A percentile compares a stretch with the other conserved stretches of the same genome.
Conservation (phyloP, 2,113 vertebrate genomes). For the Ancistrus triradiatus region DNA sequence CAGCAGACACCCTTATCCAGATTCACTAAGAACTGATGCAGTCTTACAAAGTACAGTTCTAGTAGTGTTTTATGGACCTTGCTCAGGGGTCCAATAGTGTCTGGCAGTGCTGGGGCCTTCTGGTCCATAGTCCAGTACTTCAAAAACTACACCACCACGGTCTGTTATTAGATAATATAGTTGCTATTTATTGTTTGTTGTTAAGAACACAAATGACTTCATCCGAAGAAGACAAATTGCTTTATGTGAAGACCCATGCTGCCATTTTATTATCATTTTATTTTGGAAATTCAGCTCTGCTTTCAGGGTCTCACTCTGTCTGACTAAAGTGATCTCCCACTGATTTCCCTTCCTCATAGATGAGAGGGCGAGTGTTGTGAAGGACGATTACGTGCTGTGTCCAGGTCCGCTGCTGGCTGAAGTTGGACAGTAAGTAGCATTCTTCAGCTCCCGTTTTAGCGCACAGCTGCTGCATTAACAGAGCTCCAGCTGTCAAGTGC, state of each 20-base stretch:
- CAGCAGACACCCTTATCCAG: too few species aligned
- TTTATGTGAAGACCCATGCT: slow-evolving; percentile 8
- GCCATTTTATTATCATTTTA: slow-evolving; percentile 48
- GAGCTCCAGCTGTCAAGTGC: slow-evolving; percentile 15
- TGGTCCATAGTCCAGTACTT: too few species aligned
- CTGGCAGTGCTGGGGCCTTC: not conserved
- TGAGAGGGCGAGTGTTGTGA: slow-evolving; percentile 74
- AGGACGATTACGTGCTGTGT: slow-evolving; percentile 80
- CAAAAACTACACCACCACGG: too few species aligned
- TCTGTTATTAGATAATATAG: too few species aligned
- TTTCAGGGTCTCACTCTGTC: slow-evolving; percentile 32
- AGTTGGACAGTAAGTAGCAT: slow-evolving; percentile 84
- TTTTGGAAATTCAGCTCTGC: too few species aligned
- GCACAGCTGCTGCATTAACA: slow-evolving; percentile 21
- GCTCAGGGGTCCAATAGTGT: not conserved
- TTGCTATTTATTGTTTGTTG: too few species aligned
- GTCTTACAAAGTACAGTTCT: too few species aligned
- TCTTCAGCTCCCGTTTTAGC: slow-evolving; percentile 24
- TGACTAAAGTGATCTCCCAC: slow-evolving; percentile 26
- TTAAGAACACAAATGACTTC: too few species aligned
- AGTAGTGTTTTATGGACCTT: too few species aligned
- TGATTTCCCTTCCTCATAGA: slow-evolving; percentile 65
- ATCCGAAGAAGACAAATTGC: too few species aligned
- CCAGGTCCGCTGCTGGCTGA: slow-evolving; percentile 78
- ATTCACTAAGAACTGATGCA: too few species aligned